phyloP scores from a whole-genome alignment of 2,888 invertebrate species.

The Noctuana brunneofusca region DNA sequence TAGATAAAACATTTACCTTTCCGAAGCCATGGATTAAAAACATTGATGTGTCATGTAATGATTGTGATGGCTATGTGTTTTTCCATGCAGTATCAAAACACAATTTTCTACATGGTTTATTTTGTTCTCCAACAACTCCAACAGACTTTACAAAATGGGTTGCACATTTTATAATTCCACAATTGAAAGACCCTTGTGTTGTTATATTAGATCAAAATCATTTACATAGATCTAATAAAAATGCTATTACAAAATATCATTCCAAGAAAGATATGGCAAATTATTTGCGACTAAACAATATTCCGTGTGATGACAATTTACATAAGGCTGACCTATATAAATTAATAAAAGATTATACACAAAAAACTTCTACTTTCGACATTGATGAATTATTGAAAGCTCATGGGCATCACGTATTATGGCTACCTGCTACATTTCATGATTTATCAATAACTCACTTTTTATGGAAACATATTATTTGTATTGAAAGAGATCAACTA shows the following conservation, averaged over 20 bases:
- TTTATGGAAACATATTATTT: slow-evolving; percentile 49
- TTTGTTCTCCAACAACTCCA: slow-evolving; percentile 44
- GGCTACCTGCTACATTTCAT: slow-evolving; percentile 50
- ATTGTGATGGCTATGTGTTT: slow-evolving; percentile 41
- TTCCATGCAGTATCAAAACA: slow-evolving; percentile 49
- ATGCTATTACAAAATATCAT: slow-evolving; percentile 50
- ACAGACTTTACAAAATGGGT: slow-evolving; percentile 57
- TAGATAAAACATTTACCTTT: slow-evolving; percentile 42
- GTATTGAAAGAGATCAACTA: background rate
- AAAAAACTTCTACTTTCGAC: slow-evolving; percentile 39
- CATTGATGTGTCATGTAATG: slow-evolving; percentile 19
- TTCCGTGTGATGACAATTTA: slow-evolving; percentile 52
- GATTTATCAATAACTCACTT: slow-evolving; percentile 52
- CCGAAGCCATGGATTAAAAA: slow-evolving; percentile 40
- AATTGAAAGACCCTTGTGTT: slow-evolving; percentile 46
- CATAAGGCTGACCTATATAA: slow-evolving; percentile 56
- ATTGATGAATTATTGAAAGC: slow-evolving; percentile 52
- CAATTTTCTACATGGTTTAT: slow-evolving; percentile 50
- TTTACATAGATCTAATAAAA: slow-evolving; percentile 43
- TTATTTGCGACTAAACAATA: slow-evolving; percentile 51
- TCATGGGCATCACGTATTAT: slow-evolving; percentile 55
- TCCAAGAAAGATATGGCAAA: slow-evolving; percentile 54
- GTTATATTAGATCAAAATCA: slow-evolving; percentile 53
- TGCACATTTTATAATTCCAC: slow-evolving; percentile 48
- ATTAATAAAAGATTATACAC: slow-evolving; percentile 46